Conservation (phyloP, 2,888 invertebrate genomes). For the Conistra vaccinii region DNA sequence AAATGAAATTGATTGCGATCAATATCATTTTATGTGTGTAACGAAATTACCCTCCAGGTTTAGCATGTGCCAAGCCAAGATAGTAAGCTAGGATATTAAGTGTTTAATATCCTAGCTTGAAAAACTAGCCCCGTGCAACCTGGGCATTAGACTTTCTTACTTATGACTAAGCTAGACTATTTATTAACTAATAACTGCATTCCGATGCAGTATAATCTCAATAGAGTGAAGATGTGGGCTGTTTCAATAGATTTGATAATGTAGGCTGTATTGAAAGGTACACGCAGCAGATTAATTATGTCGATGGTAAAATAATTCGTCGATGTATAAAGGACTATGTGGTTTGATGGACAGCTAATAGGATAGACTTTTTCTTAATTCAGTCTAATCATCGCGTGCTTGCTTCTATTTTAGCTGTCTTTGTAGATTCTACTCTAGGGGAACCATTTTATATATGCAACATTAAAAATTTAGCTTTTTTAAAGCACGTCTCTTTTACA, state of each 20-base stretch:
- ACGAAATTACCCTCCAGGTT: background rate
- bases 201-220: constrained; percentile 43
- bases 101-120: background rate
- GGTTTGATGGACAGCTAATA: constrained; percentile 38
- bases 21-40: background rate
- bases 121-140: background rate
- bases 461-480: background rate
- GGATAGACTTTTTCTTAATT: constrained; percentile 6
- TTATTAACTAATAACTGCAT: constrained; percentile 58
- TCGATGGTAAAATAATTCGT: constrained; percentile 37
- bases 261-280: constrained; percentile 27
- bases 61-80: background rate
- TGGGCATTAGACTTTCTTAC: constrained; percentile 42
- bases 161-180: constrained; percentile 43
- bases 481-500: background rate
- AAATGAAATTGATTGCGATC: background rate
- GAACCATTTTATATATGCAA: background rate
- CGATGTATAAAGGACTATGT: constrained; percentile 19
- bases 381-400: constrained; percentile 20
- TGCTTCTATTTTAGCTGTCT: background rate
- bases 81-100: background rate
- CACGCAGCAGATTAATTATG: constrained; percentile 34
- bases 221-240: constrained; percentile 44
- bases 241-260: constrained; percentile 43
- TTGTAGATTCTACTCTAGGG: background rate